Conservation (phyloP, 2,888 invertebrate species). For the Notodonta ziczac region DNA sequence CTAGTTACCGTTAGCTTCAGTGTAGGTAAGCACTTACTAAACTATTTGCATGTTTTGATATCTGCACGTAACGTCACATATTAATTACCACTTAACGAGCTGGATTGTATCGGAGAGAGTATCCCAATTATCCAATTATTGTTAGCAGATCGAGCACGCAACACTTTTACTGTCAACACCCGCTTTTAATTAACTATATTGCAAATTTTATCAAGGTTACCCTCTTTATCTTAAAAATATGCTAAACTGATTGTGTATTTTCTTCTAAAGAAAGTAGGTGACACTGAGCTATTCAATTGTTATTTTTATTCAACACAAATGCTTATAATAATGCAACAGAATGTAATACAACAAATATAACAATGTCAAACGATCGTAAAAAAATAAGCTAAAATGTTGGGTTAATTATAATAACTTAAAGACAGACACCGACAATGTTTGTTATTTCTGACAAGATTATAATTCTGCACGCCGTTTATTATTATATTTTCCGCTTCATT, state of each 20-base stretch:
- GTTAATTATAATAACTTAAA: not conserved
- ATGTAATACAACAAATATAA: not conserved
- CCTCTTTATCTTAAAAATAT: not conserved
- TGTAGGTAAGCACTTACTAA: not conserved
- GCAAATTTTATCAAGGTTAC: not conserved
- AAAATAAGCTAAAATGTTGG: not conserved
- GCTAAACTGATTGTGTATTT: slow-evolving; percentile 2
- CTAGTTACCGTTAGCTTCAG: too few species aligned
- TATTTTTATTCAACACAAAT: not conserved
- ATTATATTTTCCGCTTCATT: slow-evolving; percentile 1
- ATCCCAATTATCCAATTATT: slow-evolving; percentile 33
- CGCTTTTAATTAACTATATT: not conserved
- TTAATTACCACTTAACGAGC: slow-evolving; percentile 29
- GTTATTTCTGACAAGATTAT: too few species aligned
- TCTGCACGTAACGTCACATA: slow-evolving; percentile 21
- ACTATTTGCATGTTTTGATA: not conserved
- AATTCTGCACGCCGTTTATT: too few species aligned
- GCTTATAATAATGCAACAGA: not conserved
- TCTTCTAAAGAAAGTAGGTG: slow-evolving; percentile 8
- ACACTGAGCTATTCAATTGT: slow-evolving; percentile 6
- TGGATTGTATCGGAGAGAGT: slow-evolving; percentile 40
- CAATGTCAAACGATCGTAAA: not conserved
- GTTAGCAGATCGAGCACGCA: slow-evolving; percentile 7
- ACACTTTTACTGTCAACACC: not conserved
- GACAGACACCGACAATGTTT: not conserved